Evolutionary conservation across 2,797 vertebrate species (phyloP), one percentile per base, ranked within the genome.

Genomic region (Ctenochaetus hawaiiensis): DNA sequence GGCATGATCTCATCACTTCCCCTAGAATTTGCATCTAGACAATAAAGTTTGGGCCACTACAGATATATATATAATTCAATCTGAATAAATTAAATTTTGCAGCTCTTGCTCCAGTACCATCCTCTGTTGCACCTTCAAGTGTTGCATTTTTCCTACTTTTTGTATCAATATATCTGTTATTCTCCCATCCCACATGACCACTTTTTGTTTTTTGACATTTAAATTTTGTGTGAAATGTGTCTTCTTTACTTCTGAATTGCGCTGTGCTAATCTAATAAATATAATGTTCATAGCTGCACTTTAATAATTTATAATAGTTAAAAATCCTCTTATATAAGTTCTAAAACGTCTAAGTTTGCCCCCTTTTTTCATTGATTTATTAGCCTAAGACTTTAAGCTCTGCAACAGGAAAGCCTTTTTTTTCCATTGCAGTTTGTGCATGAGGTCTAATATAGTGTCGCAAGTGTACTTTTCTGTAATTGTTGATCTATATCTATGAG

Each of bases 11-110:
- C 20, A 58, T 20, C 13, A 47, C 62, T 49, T 34, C 37, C n/a
- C 23, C 48, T 30, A 23, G 69, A 37, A 75, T 68, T 51, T 63
- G 44, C 72, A 82, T 81, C 39, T n/a, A 58, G 76, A 60, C 47
- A 77, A 80, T 56, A 14, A 62, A 47, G 22, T 54, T 14, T 8
- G 41, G 45, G 68, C 23, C 39, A 23, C 51, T 45, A 26, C 49
- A 60, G 39, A 20, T 34, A 34, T 34, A 34, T 34, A 34, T 34
- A 34, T n/a, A 34, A 34, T 34, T 34, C 30, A 34, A 34, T 34
- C 30, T 34, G 30, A 34, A 7, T 34, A 6, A 34, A 34, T 34
- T 34, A 34, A 6, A 34, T 34, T 34, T 6, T 34, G 30, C 30
- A 34, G 30, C 30, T 6, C 30, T 34, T 34, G 30, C 30, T 34